Evolutionary conservation across 2,888 invertebrate genomes (phyloP), one percentile per base, ranked within the genome.

Genomic region (Seira ritae): DNA sequence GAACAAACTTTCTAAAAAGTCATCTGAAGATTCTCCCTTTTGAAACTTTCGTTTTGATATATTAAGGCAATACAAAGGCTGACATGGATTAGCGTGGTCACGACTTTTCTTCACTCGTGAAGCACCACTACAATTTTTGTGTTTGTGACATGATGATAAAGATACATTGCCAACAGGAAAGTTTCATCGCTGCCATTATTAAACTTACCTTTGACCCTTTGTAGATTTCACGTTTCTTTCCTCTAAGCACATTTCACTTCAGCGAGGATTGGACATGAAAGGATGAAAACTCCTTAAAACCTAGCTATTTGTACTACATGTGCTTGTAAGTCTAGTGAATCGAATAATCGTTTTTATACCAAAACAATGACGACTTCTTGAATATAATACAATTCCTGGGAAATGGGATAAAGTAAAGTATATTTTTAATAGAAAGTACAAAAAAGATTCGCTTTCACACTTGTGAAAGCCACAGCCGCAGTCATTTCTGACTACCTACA

Each of bases 121-220:
- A 69, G 62, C 17, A 60, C 60, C 60, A 10, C 4, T 62, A 19
- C 62, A 20, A 20, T 62, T 22, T 55, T 67, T 65, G 55, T 79
- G 78, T 12, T 19, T 60, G 71, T 78, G 78, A 78, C 78, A 78
- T 68, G 70, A 78, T 68, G 70, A 70, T 70, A 69, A 78, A 78
- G 78, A 78, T 78, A 70, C 60, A 78, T 78, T 78, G 78, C 78
- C 46, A 0, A 62, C 24, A 4, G 19, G 65, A 76, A 77, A 77
- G 42, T 60, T 76, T 76, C 68, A 76, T 55, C 20, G 19, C 62
- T 50, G 31, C 8, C 31, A 8, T 50, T 50, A 3, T 8, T 2
- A 50, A n/a, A 50, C 50, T 15, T 50, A 50, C 50, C 50, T 50
- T 50, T 31, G 31, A 31, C 50, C 12, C 50, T 50, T 15, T n/a